Evolutionary conservation across 2,113 vertebrate species (phyloP).

Genomic region (Scalopus aquaticus): DNA sequence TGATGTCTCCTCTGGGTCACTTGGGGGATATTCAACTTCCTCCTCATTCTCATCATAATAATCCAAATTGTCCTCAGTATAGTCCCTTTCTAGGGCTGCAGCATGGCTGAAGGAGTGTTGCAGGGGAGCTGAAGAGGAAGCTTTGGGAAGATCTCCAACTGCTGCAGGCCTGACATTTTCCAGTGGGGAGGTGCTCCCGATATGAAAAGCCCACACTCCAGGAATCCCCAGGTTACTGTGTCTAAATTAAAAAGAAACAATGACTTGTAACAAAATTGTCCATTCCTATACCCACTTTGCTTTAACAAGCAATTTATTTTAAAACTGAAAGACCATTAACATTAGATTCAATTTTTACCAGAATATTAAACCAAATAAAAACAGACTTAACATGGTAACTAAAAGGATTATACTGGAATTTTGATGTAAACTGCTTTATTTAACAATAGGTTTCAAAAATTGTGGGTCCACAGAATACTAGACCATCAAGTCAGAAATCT

Average conservation of each 20-base stretch:
- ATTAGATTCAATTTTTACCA: conserved; percentile 4
- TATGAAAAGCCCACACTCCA: conserved; percentile 95
- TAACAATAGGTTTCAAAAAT: background rate
- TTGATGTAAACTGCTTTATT: background rate
- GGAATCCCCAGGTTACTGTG: conserved; percentile 90
- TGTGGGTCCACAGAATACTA: background rate
- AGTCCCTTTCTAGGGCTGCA: conserved; percentile 72
- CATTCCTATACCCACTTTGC: background rate
- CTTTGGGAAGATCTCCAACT: background rate
- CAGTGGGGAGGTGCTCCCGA: conserved; percentile 87
- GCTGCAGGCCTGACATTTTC: conserved; percentile 88
- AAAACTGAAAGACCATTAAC: background rate
- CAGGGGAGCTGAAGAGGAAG: conserved; percentile 8
- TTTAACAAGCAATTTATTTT: background rate
- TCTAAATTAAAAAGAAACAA: conserved; percentile 79
- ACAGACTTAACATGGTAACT: background rate
- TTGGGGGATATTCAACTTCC: conserved; percentile 78
- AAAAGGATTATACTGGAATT: background rate
- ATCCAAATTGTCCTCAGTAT: conserved; percentile 55
- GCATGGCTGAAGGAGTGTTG: background rate
- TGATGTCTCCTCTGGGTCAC: background rate
- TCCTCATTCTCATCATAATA: conserved; percentile 81
- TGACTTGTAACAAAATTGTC: background rate
- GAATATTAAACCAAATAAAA: background rate
- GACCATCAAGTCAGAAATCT: background rate